Evolutionary conservation across 2,797 vertebrate species (phyloP).

Genomic region (Lithobates sylvaticus): DNA sequence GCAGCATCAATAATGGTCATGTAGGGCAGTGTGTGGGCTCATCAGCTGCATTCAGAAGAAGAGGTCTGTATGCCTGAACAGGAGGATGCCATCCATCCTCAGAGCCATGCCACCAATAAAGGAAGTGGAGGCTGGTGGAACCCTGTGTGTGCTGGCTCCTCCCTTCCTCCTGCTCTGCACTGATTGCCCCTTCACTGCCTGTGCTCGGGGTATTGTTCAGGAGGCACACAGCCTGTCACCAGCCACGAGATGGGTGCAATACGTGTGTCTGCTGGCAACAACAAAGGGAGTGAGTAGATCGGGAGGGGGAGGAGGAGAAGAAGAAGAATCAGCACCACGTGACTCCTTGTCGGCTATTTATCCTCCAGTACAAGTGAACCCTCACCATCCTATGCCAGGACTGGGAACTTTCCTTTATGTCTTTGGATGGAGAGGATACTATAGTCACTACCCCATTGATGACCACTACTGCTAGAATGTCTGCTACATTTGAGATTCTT

Average conservation of each 20-base stretch:
- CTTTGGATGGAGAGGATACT: too few relatives aligned
- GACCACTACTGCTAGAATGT: too few relatives aligned
- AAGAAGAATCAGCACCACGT: conserved; percentile 32
- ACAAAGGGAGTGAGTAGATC: conserved; percentile 58
- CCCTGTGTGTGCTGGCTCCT: conserved; percentile 1
- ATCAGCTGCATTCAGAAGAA: neutral
- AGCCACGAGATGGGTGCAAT: conserved; percentile 49
- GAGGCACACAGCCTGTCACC: conserved; percentile 42
- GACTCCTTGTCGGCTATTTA: conserved; percentile 31
- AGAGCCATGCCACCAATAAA: conserved; percentile 17
- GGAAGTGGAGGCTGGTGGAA: neutral
- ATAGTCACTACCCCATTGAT: too few relatives aligned
- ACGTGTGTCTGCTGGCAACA: conserved; percentile 52
- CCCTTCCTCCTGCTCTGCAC: conserved; percentile 5
- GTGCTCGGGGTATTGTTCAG: conserved; percentile 39
- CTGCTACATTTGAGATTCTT: too few relatives aligned
- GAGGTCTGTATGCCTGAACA: conserved; percentile 18
- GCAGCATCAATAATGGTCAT: neutral
- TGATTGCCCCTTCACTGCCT: conserved; percentile 50
- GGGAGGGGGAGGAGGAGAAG: conserved; percentile 27
- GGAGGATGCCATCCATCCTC: conserved; percentile 47
- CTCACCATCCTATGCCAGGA: too few relatives aligned
- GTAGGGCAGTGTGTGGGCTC: neutral
- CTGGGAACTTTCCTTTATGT: too few relatives aligned
- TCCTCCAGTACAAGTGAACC: too few relatives aligned